phyloP scores from a whole-genome alignment of 1,140 invertebrate species.

The Elysia chlorotica region DNA sequence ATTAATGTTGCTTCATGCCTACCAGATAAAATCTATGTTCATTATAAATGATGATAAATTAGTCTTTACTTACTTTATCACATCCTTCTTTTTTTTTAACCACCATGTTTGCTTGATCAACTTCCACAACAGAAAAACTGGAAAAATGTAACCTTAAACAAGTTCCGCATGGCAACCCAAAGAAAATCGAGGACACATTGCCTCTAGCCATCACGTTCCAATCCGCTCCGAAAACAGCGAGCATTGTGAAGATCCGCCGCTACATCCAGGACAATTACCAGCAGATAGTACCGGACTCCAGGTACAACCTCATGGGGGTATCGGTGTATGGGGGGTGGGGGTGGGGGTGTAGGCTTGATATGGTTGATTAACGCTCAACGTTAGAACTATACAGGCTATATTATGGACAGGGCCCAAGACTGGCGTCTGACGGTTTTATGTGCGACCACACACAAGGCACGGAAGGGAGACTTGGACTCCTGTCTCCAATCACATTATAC shows the following conservation, averaged over 20 bases:
- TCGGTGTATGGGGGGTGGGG: too few species aligned
- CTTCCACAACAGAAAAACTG: not conserved
- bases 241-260: constrained; percentile 30
- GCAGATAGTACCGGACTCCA: constrained; percentile 3
- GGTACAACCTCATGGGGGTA: too few species aligned
- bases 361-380: too few species aligned
- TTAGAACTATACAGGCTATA: too few species aligned
- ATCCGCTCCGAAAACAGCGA: constrained; percentile 36
- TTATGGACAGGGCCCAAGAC: too few species aligned
- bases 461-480: too few species aligned
- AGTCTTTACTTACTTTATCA: not conserved
- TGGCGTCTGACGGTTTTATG: too few species aligned
- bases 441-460: too few species aligned
- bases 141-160: not conserved
- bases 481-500: too few species aligned
- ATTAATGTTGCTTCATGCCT: too few species aligned
- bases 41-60: not conserved
- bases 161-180: constrained; percentile 29
- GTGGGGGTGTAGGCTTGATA: too few species aligned
- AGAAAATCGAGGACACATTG: constrained; percentile 36
- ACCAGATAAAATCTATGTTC: not conserved
- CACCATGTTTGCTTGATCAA: not conserved
- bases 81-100: not conserved
- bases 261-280: constrained; percentile 31
- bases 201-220: constrained; percentile 40